These are phyloP conservation scores for Plebejus melissa DNA, from an alignment of 2,888 invertebrate genomes.

Conservation along the genomic window DNA sequence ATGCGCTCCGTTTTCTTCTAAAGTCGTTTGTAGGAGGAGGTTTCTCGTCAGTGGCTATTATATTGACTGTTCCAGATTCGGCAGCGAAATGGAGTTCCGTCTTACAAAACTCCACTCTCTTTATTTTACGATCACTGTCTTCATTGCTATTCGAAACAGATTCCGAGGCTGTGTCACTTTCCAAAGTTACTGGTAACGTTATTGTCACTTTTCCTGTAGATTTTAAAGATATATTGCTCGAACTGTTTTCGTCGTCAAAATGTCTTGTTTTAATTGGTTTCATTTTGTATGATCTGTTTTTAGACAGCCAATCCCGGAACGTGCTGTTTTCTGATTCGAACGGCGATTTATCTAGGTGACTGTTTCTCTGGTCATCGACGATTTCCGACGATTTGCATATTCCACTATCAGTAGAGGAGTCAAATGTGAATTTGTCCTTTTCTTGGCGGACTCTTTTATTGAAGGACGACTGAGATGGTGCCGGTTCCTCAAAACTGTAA, in stretches of 20 bases:
- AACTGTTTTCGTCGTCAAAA: slow-evolving; percentile 33
- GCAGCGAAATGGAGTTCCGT: slow-evolving; percentile 93
- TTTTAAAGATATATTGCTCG: slow-evolving; percentile 60
- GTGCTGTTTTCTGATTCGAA: slow-evolving; percentile 48
- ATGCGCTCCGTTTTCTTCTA: slow-evolving; percentile 81
- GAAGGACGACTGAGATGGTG: slow-evolving; percentile 47
- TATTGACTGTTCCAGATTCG: slow-evolving; percentile 91
- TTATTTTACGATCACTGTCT: slow-evolving; percentile 73
- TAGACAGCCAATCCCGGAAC: slow-evolving; percentile 66
- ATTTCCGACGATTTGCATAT: slow-evolving; percentile 86
- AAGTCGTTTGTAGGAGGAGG: slow-evolving; percentile 91
- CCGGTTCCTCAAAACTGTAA: slow-evolving; percentile 81
- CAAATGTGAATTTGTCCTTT: slow-evolving; percentile 78
- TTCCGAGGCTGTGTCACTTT: slow-evolving; percentile 42
- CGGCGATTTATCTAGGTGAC: not conserved
- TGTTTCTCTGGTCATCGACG: slow-evolving; percentile 48
- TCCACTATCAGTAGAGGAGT: slow-evolving; percentile 89
- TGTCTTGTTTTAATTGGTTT: slow-evolving; percentile 44
- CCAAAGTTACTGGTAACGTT: slow-evolving; percentile 59
- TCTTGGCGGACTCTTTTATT: slow-evolving; percentile 55
- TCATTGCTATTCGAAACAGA: slow-evolving; percentile 46
- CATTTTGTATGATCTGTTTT: slow-evolving; percentile 55
- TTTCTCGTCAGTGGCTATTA: slow-evolving; percentile 92
- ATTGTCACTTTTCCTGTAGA: slow-evolving; percentile 66
- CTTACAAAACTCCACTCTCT: slow-evolving; percentile 92